Evolutionary conservation across 1,140 invertebrate genomes (phyloP).

Genomic region (Aphaenogaster ashmeadi): DNA sequence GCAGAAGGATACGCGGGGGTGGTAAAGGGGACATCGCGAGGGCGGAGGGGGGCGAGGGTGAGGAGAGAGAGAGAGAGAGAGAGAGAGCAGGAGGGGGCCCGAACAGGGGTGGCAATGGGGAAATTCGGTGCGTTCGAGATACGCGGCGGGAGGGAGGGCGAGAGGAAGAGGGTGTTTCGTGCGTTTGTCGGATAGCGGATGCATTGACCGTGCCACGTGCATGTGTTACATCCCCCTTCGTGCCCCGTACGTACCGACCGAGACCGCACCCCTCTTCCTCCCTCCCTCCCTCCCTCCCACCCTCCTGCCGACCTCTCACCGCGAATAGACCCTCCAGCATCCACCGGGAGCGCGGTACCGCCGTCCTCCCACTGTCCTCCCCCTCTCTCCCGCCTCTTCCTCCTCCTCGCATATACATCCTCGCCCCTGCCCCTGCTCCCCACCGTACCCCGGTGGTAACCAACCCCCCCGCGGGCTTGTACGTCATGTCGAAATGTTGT

Average conservation of each 20-base stretch:
- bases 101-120: conserved; percentile 54
- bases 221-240: conserved; percentile 84
- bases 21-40: conserved; percentile 25
- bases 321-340: conserved; percentile 75
- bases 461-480: conserved; percentile 70
- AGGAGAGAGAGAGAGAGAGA: background rate
- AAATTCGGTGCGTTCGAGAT: conserved; percentile 74
- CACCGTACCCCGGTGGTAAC: conserved; percentile 28
- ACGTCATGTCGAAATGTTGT: conserved; percentile 85
- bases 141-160: conserved; percentile 8
- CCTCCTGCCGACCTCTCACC: conserved; percentile 62
- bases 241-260: conserved; percentile 44
- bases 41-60: background rate
- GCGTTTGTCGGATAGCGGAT: conserved; percentile 83
- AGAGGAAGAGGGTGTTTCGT: conserved; percentile 69
- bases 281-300: conserved; percentile 12
- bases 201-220: conserved; percentile 86
- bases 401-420: conserved; percentile 42
- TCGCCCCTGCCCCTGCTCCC: conserved; percentile 37
- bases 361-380: conserved; percentile 60
- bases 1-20: conserved; percentile 64
- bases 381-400: conserved; percentile 1
- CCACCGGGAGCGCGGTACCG: conserved; percentile 52
- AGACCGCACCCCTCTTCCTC: conserved; percentile 60
- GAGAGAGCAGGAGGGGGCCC: conserved; percentile 1